Evolutionary conservation across 2,797 vertebrate genomes (phyloP).

Genomic region (Dicrostonyx torquatus): DNA sequence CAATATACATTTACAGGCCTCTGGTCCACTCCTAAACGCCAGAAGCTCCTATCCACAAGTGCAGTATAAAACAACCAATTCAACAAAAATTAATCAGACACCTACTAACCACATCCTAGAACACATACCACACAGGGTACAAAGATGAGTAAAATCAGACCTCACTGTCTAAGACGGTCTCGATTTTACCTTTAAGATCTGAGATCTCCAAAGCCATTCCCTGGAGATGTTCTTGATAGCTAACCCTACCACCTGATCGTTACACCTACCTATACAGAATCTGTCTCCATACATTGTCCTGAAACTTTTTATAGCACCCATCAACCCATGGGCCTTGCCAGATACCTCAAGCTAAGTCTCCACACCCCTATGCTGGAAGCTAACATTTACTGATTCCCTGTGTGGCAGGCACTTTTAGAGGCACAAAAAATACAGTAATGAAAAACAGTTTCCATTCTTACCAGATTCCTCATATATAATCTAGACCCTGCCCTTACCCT

Average conservation of each 20-base stretch:
- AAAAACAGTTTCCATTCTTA: not conserved
- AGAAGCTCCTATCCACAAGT: not conserved
- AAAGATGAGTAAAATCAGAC: slow-evolving; percentile 50
- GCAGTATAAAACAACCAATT: slow-evolving; percentile 15
- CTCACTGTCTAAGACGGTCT: not conserved
- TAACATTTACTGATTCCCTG: not conserved
- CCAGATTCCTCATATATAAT: not conserved
- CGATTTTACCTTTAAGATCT: not conserved
- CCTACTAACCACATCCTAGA: not conserved
- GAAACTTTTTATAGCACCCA: slow-evolving; percentile 1
- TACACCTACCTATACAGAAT: not conserved
- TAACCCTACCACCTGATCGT: not conserved
- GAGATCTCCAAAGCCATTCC: slow-evolving; percentile 13
- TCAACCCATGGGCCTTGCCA: not conserved
- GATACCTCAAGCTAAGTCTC: not conserved
- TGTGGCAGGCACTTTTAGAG: not conserved
- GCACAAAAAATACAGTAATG: not conserved
- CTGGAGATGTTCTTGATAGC: slow-evolving; percentile 3
- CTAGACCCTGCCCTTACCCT: not conserved
- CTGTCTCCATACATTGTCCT: not conserved
- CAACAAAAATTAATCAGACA: slow-evolving; percentile 51
- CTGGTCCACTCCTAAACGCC: not conserved
- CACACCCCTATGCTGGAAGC: not conserved
- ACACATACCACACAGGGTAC: not conserved
- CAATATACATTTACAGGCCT: slow-evolving; percentile 44